These are phyloP conservation scores for Drosophila mayaguana DNA, from an alignment of 2,888 invertebrate species.

Conservation along the genomic window DNA sequence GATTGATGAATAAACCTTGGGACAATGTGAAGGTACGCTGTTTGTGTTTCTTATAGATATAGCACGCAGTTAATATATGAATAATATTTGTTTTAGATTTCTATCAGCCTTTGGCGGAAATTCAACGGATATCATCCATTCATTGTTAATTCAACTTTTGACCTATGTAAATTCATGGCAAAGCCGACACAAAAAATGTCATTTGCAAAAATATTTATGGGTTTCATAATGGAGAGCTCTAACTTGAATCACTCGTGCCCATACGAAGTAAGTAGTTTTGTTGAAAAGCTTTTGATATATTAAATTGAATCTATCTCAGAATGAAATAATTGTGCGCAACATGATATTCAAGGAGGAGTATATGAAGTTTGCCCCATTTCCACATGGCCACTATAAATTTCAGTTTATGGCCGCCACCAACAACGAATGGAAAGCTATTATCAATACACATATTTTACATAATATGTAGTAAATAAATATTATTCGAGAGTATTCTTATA, in stretches of 20 bases:
- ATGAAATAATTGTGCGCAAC: slow-evolving; percentile 23
- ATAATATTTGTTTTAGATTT: slow-evolving; percentile 17
- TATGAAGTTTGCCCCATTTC: slow-evolving; percentile 21
- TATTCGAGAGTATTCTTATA: too few species aligned
- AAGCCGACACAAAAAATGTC: not conserved
- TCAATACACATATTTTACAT: not conserved
- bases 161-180: slow-evolving; percentile 29
- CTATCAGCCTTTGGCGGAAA: slow-evolving; percentile 36
- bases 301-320: slow-evolving; percentile 7
- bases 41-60: not conserved
- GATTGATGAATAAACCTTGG: slow-evolving; percentile 8
- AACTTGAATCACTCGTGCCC: slow-evolving; percentile 50
- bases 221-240: not conserved
- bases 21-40: slow-evolving; percentile 8
- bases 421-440: slow-evolving; percentile 13
- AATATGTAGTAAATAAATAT: slow-evolving; percentile 1
- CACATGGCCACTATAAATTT: slow-evolving; percentile 39
- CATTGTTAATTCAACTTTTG: slow-evolving; percentile 35
- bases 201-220: slow-evolving; percentile 5
- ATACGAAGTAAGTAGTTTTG: slow-evolving; percentile 20
- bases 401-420: slow-evolving; percentile 12
- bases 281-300: not conserved
- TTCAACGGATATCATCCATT: slow-evolving; percentile 44
- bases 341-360: slow-evolving; percentile 25
- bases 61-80: not conserved